Percentiles rank a stretch among this genome's conserved stretches.
Conservation (phyloP, 2,797 vertebrate genomes). For the Poeciliopsis turneri region DNA sequence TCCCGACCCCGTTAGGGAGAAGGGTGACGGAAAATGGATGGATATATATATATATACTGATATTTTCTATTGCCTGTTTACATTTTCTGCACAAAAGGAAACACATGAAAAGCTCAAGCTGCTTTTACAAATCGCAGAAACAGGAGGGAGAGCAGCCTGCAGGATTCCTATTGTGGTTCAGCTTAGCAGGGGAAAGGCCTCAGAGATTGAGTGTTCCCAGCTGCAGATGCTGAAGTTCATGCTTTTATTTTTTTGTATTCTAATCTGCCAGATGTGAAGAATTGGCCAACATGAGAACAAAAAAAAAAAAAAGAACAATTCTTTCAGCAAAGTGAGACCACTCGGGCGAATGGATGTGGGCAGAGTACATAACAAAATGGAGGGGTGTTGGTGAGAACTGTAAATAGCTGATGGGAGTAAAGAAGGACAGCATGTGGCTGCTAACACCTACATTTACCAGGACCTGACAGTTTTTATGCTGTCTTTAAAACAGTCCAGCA, state of each 20-base stretch:
- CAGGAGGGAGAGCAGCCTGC: constrained; percentile 29
- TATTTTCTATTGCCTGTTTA: constrained; percentile 14
- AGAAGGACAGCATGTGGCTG: constrained; percentile 69
- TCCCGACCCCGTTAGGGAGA: too few relatives aligned
- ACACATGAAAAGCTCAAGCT: not conserved
- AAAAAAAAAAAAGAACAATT: constrained; percentile 34
- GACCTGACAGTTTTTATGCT: constrained; percentile 60
- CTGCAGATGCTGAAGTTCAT: constrained; percentile 61
- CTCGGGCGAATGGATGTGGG: constrained; percentile 72
- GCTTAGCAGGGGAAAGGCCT: constrained; percentile 52
- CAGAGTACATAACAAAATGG: constrained; percentile 79
- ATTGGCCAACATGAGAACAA: constrained; percentile 63
- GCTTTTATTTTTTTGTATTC: constrained; percentile 45
- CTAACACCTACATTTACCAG: constrained; percentile 68
- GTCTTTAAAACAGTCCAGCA: constrained; percentile 53
- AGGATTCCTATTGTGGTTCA: constrained; percentile 37
- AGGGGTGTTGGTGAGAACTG: constrained; percentile 73
- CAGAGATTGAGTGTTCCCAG: constrained; percentile 54
- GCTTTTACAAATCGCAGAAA: constrained; percentile 21
- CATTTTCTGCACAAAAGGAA: constrained; percentile 9
- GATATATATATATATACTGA: not conserved
- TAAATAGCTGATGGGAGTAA: constrained; percentile 77
- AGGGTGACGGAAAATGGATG: too few relatives aligned
- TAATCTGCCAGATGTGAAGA: constrained; percentile 77
- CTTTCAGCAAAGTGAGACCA: constrained; percentile 59